Base-by-base conservation (phyloP, 2,113 vertebrate genomes). In the Erpornis zantholeuca region DNA sequence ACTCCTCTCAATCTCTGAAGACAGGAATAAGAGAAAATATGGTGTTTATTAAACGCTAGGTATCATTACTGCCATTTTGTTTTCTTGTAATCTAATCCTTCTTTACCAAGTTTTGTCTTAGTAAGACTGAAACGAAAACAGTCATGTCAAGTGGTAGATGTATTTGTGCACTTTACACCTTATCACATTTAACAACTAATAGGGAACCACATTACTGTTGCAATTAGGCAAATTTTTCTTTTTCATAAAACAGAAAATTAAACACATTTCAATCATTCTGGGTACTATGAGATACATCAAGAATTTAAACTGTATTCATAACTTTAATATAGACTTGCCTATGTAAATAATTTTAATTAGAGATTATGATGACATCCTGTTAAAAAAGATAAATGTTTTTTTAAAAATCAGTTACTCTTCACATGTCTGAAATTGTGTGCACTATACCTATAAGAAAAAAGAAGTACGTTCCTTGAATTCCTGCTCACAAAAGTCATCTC, bases 401-500 rank as follows among this genome's bases (percentile, higher is more conserved):
- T 45, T 53, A 38, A 40, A 38, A 40, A 19, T 50, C 78, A 88
- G 61, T 91, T 65, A 64, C 49, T 86, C 72, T 71, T 94, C 77
- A 73, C 49, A 4, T 82, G 71, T 90, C 65, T 97, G 91, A 97
- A 97, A 93, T 97, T 90, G 97, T 95, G 69, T 79, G 90, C 87
- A 72, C 69, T 94, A 76, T 56, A 96, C 65, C 73, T 96, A 35
- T 95, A 97, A 97, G 84, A 53, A 95, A 89, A 93, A 97, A 86
- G 71, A 71, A 97, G 75, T 45, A 89, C 78, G 95, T 97, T 97
- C 96, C 83, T 94, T 82, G 86, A 97, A 98, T 97, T 97, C 96
- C 92, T 90, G 82, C 91, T 97, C 33, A 50, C 76, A 95, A 90
- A 93, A 97, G 59, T 94, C 22, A 94, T 72, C 65, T 80, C 50